Base-by-base conservation (phyloP, 2,888 invertebrate genomes). In the Thalpophila matura region DNA sequence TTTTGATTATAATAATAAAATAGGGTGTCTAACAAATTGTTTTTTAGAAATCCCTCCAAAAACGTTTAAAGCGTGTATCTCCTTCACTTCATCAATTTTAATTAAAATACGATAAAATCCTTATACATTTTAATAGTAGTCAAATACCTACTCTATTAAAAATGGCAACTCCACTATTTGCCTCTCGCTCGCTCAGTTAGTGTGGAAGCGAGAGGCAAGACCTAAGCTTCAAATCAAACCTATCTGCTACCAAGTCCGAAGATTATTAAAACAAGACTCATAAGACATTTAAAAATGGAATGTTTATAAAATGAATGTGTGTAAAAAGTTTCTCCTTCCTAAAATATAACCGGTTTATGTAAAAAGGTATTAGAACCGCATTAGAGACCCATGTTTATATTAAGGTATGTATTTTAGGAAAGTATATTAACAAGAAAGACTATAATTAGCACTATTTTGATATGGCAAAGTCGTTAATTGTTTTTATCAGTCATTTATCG, bases 371-470 rank as follows among this genome's bases (percentile, higher is more conserved):
- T 50, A 60, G 29, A 59, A 38, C 24, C 33, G 2, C 22, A 3
- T 22, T 42, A 42, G 27, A 33, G 27, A 9, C 16, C n/a, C 12
- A 9, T 64, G 29, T 63, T 45, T 26, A 12, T 43, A 47, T 18
- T 27, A 46, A n/a, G 16, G 50, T 47, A 58, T 37, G 40, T 50
- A 50, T 46, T 46, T 37, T 31, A 49, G 9, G 6, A 46, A 29
- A 31, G 27, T n/a, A 16, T 29, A 27, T 14, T 14, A 35, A 37
- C 9, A 4, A 31, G 14, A 37, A 50, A 69, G 56, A 62, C 16
- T 59, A 47, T n/a, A 64, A 60, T 35, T n/a, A n/a, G n/a, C 29
- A 68, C 35, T 68, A 69, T 68, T 68, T 68, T 55, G 55, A 54
- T 68, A 67, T 46, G 69, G 26, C 7, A 51, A 35, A 38, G 38